Evolutionary conservation across 2,888 invertebrate genomes (phyloP), one percentile per base, ranked within the genome.

Genomic region (Megaustenia siamemsis): DNA sequence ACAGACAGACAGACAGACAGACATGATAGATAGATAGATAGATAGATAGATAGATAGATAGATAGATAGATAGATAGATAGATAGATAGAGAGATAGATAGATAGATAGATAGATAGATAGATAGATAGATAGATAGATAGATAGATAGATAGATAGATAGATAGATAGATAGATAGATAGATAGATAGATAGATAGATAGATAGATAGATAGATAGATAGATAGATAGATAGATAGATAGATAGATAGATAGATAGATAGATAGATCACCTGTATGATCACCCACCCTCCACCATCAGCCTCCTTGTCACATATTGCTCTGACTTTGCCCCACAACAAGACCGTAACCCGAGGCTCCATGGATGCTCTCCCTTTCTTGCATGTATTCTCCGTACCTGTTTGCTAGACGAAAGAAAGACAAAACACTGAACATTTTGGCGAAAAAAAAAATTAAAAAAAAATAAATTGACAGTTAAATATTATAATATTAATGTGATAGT

Each of bases 161-260:
- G 56, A 24, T 56, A 56, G 56, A 5, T 32, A 63, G 63, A 10
- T 63, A 32, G 63, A 10, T n/a, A 28, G 63, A 21, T 63, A 63
- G 63, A 10, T 32, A 63, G 63, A 10, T 32, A 63, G 63, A 10
- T 63, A 63, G 28, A 10, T 63, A 63, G 32, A 32, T 63, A 63
- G 63, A 10, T 63, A 63, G 63, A 10, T 28, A 63, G 63, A 10
- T 63, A 63, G 28, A 10, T 63, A 63, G 28, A 10, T 63, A 63
- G 63, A 10, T 63, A 63, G 32, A 32, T 35, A 53, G 53, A 53
- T 35, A 75, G 35, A 76, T 28, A 40, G 3, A 40, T 56, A 82
- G 63, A 76, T 56, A 82, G 43, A 76, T 73, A 82, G 60, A 76
- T 73, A 82, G 40, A 76, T 43, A 66, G 78, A 76, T 32, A 85